Percentiles rank a stretch among this genome's conserved stretches.
These are phyloP conservation scores for Notoglanidium macrostoma DNA, from an alignment of 2,797 vertebrate species.

Conservation along the genomic window DNA sequence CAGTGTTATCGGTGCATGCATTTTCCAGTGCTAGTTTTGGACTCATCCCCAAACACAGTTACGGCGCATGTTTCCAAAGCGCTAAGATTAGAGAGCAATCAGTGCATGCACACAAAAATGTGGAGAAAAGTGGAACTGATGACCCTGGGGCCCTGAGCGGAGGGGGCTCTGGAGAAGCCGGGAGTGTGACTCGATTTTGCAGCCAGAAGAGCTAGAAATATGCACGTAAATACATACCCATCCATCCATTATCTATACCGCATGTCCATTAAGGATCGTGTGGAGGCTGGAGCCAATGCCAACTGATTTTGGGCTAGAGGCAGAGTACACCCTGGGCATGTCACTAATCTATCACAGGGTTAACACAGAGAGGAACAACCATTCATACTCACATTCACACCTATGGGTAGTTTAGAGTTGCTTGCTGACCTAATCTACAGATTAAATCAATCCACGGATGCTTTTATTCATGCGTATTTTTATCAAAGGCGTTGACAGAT, in stretches of 20 bases:
- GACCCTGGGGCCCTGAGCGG: no score
- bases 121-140: neutral
- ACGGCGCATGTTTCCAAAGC: neutral
- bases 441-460: neutral
- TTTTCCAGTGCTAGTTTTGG: conserved; percentile 25
- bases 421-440: neutral
- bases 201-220: neutral
- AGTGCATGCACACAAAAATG: conserved; percentile 4
- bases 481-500: neutral
- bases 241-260: neutral
- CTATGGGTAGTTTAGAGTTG: no score
- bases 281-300: no score
- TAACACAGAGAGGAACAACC: no score
- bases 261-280: no score
- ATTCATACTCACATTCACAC: no score
- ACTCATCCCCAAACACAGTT: conserved; percentile 15
- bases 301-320: no score
- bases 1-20: conserved; percentile 6
- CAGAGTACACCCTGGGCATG: no score
- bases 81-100: conserved; percentile 8
- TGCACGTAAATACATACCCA: neutral
- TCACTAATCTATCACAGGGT: no score
- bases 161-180: neutral
- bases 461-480: neutral
- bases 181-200: neutral